These are phyloP conservation scores for Orthochromis malagaraziensis DNA, from an alignment of 2,113 vertebrate genomes.

Conservation along the genomic window DNA sequence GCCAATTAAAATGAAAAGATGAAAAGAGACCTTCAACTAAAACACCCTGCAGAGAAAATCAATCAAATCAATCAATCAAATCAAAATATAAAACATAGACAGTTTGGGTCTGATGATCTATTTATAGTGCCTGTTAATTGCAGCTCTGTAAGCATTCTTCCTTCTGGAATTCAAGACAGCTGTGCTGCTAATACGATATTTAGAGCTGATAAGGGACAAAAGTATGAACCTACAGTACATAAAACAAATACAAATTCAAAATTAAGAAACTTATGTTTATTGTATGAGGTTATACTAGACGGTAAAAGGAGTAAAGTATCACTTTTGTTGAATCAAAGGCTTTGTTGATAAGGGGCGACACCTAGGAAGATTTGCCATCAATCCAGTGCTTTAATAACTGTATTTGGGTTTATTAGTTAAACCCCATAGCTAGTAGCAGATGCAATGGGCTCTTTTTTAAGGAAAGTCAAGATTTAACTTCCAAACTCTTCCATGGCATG, in stretches of 20 bases:
- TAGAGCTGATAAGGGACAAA: not conserved
- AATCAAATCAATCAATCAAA: not conserved
- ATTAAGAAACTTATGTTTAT: not conserved
- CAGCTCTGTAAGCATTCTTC: not conserved
- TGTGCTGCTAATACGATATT: not conserved
- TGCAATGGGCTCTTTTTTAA: not conserved
- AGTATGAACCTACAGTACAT: not conserved
- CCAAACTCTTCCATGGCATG: not conserved
- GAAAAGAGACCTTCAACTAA: conserved; percentile 6
- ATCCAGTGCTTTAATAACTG: not conserved
- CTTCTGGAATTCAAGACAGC: not conserved
- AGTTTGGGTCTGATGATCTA: not conserved
- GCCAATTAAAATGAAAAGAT: conserved; percentile 30
- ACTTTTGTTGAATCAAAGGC: not conserved
- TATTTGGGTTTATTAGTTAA: not conserved
- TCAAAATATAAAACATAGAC: not conserved
- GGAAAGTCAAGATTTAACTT: not conserved
- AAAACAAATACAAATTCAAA: not conserved
- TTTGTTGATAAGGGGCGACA: not conserved
- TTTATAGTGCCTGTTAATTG: conserved; percentile 10
- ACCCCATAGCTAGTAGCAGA: not conserved
- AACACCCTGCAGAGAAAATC: not conserved
- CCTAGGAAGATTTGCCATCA: not conserved
- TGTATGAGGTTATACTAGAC: not conserved
- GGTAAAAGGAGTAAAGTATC: not conserved